Evolutionary conservation across 2,888 invertebrate species (phyloP), one percentile per base, ranked within the genome.

Genomic region (Stramonita haemastoma): DNA sequence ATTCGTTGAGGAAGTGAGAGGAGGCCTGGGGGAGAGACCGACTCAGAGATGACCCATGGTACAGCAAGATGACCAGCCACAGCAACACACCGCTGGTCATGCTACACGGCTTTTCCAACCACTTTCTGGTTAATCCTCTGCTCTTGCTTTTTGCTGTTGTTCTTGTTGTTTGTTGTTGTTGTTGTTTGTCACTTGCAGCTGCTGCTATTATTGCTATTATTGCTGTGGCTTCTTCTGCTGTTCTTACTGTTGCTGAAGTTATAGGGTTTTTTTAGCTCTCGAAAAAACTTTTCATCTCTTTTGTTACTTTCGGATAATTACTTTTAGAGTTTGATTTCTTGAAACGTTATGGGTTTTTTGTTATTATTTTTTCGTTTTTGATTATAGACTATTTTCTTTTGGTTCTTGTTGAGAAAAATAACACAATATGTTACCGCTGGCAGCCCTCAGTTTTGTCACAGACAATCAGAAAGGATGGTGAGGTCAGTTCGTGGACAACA

Each of bases 1-100:
- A 97, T 96, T 98, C 97, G 93, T 98, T 97, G 91, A 97, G 96
- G 95, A 97, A 98, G 86, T 93, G 92, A 5, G 36, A 36, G n/a
- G n/a, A n/a, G 22, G 83, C 8, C 22, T 34, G 46, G 46, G 46
- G 46, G 46, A 46, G 46, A 46, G 46, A 26, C 70, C 26, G 70
- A 11, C 70, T 26, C 46, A 83, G 46, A 13, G 26, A 36, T 5
- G 46, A 13, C 36, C 36, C 46, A 36, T 83, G 36, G 46, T 46
- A 83, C 83, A 46, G 22, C 5, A 83, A 4, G 83, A 83, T 22
- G 46, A 83, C 83, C 83, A 83, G 46, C 46, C 34, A 1, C 26
- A 36, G 26, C 26, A 36, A 83, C 36, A 13, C 46, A 17, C 36
- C n/a, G 22, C 83, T 83, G 83, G 46, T 83, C 83, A 83, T 83